A percentile compares a stretch with the other conserved stretches of the same genome.
Conservation (phyloP, 2,888 invertebrate genomes). For the Ctena decussata region DNA sequence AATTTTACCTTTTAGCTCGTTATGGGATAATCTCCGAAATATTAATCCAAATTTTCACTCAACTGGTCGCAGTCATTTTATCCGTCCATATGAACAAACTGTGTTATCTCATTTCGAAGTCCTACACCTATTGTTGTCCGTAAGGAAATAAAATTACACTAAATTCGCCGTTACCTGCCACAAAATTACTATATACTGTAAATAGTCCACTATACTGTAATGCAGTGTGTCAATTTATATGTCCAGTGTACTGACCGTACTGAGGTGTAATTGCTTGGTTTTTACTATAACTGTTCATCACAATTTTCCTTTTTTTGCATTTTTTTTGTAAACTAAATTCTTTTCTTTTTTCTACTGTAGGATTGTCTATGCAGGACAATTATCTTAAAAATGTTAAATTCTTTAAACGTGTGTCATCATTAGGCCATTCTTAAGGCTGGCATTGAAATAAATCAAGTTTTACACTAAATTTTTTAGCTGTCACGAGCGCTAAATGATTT, state of each 20-base stretch:
- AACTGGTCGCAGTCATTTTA: neutral
- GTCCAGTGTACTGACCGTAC: neutral
- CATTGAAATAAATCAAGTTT: neutral
- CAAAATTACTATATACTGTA: neutral
- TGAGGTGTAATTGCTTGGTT: too few relatives aligned
- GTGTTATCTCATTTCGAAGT: neutral
- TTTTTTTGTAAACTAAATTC: too few relatives aligned
- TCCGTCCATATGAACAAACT: neutral
- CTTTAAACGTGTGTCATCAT: too few relatives aligned
- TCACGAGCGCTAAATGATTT: neutral
- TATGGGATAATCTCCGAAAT: too few relatives aligned
- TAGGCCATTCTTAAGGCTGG: too few relatives aligned
- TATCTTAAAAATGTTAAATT: too few relatives aligned
- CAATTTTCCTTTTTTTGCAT: too few relatives aligned
- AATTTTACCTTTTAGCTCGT: too few relatives aligned
- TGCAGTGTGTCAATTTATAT: neutral
- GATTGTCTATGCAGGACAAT: too few relatives aligned
- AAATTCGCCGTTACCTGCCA: neutral
- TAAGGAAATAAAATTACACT: neutral
- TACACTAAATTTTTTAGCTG: neutral
- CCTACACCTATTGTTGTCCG: conserved; percentile 7
- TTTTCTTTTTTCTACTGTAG: too few relatives aligned
- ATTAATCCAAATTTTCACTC: neutral
- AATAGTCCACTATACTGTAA: neutral
- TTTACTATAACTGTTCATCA: too few relatives aligned